Percentiles rank a stretch among this genome's conserved stretches.
These are phyloP conservation scores for Hyles euphorbiae DNA, from an alignment of 1,140 invertebrate genomes.

Conservation along the genomic window DNA sequence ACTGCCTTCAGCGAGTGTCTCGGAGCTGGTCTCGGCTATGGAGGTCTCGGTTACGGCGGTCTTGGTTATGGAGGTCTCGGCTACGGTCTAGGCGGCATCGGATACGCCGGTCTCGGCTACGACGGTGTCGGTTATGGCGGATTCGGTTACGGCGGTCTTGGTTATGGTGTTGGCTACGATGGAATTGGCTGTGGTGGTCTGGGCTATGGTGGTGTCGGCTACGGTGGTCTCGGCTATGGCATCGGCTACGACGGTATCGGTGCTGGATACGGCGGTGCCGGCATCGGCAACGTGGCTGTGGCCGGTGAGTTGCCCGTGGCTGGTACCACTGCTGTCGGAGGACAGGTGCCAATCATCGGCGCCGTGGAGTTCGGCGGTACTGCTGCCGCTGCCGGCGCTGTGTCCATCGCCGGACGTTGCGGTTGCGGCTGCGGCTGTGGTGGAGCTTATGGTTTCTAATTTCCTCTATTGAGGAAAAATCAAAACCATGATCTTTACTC, in stretches of 20 bases:
- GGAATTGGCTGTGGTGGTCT: background rate
- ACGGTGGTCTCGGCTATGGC: slow-evolving; percentile 19
- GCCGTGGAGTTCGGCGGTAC: background rate
- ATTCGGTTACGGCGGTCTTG: background rate
- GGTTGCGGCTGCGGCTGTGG: background rate
- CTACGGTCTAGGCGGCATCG: background rate
- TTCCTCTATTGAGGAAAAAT: no score
- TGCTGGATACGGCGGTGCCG: slow-evolving; percentile 1
- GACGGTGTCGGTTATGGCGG: slow-evolving; percentile 1
- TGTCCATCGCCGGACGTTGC: no score
- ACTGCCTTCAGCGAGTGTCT: no score
- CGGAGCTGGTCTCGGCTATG: no score
- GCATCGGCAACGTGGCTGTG: slow-evolving; percentile 10
- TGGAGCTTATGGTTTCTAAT: background rate
- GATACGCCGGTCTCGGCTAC: background rate
- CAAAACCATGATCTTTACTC: no score
- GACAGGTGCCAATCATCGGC: background rate
- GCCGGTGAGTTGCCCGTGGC: slow-evolving; percentile 6
- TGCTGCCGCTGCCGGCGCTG: background rate
- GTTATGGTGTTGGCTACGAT: background rate
- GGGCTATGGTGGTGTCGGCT: background rate
- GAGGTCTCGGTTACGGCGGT: no score
- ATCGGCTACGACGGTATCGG: slow-evolving; percentile 2
- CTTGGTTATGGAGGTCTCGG: no score
- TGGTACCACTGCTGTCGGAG: background rate